phyloP scores from a whole-genome alignment of 1,140 invertebrate genomes.

The Samia ricini region DNA sequence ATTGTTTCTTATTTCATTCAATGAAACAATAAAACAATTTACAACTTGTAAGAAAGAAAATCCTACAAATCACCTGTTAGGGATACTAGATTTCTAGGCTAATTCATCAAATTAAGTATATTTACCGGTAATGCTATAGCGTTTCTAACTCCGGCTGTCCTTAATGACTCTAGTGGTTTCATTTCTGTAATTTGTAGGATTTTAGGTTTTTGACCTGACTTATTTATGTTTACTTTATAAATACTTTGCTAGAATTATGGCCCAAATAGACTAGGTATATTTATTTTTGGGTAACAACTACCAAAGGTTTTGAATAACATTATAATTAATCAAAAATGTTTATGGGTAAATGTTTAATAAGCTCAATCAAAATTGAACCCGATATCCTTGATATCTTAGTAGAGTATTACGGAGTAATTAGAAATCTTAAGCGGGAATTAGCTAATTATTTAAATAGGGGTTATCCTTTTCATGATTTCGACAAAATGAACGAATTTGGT shows the following conservation, averaged over 20 bases:
- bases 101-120: conserved; percentile 26
- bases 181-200: background rate
- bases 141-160: conserved; percentile 16
- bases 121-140: conserved; percentile 13
- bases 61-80: background rate
- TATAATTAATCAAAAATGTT: no score
- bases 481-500: no score
- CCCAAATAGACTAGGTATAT: no score
- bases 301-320: no score
- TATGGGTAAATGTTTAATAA: no score
- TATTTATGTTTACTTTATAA: background rate
- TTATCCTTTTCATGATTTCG: no score
- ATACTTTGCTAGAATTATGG: background rate
- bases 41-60: background rate
- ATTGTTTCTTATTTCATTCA: background rate
- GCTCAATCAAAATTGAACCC: no score
- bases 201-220: background rate
- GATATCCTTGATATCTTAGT: no score
- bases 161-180: conserved; percentile 14
- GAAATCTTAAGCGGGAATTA: no score
- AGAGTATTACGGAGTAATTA: no score
- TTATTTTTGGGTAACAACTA: no score
- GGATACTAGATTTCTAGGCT: conserved; percentile 5
- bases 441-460: no score
- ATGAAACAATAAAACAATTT: background rate